phyloP scores from a whole-genome alignment of 2,888 invertebrate species.

The Nycteola revayana region DNA sequence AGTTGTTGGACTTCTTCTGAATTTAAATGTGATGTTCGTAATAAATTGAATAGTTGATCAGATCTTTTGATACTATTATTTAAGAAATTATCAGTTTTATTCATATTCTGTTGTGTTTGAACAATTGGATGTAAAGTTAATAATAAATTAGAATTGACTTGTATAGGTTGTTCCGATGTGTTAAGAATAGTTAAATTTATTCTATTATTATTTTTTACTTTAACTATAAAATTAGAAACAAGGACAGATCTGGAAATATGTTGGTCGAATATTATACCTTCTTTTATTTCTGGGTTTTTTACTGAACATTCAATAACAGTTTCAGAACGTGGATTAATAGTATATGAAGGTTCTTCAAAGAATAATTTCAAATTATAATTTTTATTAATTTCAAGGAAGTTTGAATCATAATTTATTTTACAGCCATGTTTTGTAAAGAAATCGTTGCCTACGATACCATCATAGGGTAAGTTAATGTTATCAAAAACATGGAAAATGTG shows the following conservation, averaged over 20 bases:
- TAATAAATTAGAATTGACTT: slow-evolving; percentile 15
- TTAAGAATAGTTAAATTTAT: slow-evolving; percentile 20
- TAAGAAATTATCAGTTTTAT: no score
- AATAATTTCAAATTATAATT: slow-evolving; percentile 2
- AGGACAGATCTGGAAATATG: slow-evolving; percentile 5
- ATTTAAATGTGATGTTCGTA: no score
- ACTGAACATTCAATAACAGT: slow-evolving; percentile 28
- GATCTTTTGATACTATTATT: no score
- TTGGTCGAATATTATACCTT: slow-evolving; percentile 6
- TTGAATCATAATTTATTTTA: slow-evolving; percentile 18
- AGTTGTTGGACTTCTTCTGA: no score
- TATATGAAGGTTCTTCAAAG: slow-evolving; percentile 16
- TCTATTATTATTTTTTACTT: slow-evolving; percentile 15
- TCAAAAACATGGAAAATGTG: slow-evolving; percentile 19
- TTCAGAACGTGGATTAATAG: slow-evolving; percentile 23
- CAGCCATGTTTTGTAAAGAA: slow-evolving; percentile 8
- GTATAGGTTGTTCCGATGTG: slow-evolving; percentile 15
- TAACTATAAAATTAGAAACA: slow-evolving; percentile 18
- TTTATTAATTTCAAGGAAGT: slow-evolving; percentile 3
- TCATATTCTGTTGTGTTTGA: no score
- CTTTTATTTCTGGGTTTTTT: slow-evolving; percentile 22
- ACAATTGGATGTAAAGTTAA: no score
- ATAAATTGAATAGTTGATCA: no score
- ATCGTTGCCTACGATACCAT: slow-evolving; percentile 26
- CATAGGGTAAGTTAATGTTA: slow-evolving; percentile 20